Evolutionary conservation across 2,113 vertebrate genomes (phyloP).

Genomic region (Pluvialis apricaria): DNA sequence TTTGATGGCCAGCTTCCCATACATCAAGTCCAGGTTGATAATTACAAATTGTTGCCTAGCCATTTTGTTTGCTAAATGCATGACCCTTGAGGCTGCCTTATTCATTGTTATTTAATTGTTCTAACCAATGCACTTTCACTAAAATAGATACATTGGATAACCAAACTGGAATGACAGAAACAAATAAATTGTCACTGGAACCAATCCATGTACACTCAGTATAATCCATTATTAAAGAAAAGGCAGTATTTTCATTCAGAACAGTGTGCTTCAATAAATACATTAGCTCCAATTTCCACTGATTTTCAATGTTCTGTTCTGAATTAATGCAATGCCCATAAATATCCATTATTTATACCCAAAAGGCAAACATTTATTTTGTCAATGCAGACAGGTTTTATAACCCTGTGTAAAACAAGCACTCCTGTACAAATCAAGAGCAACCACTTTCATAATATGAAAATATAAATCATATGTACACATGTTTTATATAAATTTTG

Average conservation of each 20-base stretch:
- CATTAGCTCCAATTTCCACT: constrained; percentile 1
- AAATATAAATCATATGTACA: not conserved
- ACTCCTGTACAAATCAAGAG: not conserved
- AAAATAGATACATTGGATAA: constrained; percentile 39
- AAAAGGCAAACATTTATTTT: constrained; percentile 3
- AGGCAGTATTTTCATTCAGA: constrained; percentile 47
- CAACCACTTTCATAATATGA: not conserved
- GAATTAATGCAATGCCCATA: not conserved
- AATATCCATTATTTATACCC: constrained; percentile 38
- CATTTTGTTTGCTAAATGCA: constrained; percentile 32
- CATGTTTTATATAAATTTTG: not conserved
- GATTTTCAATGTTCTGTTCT: constrained; percentile 30
- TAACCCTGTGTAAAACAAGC: not conserved
- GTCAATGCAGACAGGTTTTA: not conserved
- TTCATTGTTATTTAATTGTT: constrained; percentile 54
- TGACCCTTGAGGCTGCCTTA: constrained; percentile 15
- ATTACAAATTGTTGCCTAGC: constrained; percentile 25
- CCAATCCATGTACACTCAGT: not conserved
- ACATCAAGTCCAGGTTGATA: not conserved
- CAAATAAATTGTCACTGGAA: constrained; percentile 35
- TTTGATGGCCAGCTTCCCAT: not conserved
- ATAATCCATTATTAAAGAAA: constrained; percentile 43
- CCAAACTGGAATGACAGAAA: constrained; percentile 17
- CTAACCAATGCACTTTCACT: constrained; percentile 11
- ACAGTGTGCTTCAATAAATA: constrained; percentile 29